These are phyloP conservation scores for Neelides sp. DNA, from an alignment of 1,140 invertebrate genomes.

Conservation along the genomic window DNA sequence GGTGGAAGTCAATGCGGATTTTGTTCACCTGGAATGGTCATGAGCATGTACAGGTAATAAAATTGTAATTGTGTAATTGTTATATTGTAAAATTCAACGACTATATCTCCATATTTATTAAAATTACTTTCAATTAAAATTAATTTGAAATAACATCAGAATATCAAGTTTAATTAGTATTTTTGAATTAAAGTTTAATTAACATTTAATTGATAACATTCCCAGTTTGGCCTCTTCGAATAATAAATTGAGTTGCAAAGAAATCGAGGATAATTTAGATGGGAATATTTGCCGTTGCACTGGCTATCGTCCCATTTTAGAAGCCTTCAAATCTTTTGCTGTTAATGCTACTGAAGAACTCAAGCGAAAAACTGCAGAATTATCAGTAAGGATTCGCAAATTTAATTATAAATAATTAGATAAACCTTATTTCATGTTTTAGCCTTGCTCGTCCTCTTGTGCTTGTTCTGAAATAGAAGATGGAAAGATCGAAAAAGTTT, in stretches of 20 bases:
- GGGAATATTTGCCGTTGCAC: constrained; percentile 44
- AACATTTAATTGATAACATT: not conserved
- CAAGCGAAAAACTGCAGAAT: constrained; percentile 27
- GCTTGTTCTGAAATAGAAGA: not conserved
- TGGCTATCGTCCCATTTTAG: constrained; percentile 42
- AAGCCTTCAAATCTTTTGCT: constrained; percentile 43
- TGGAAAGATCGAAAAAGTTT: not conserved
- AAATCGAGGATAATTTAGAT: constrained; percentile 34
- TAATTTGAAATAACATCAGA: not conserved
- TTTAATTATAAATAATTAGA: not conserved
- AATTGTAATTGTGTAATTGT: not conserved
- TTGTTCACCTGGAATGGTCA: constrained; percentile 41
- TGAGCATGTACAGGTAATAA: constrained; percentile 39
- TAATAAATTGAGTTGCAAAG: constrained; percentile 7
- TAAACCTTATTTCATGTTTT: not conserved
- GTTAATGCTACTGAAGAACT: constrained; percentile 42
- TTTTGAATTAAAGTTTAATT: not conserved
- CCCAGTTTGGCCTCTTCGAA: not conserved
- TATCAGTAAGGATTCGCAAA: too few species aligned
- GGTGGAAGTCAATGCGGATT: constrained; percentile 40
- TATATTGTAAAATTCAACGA: not conserved
- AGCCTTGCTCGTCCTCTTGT: not conserved
- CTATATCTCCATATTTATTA: not conserved
- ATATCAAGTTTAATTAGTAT: not conserved
- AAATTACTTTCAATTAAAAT: not conserved